A percentile compares a stretch with the other conserved stretches of the same genome.
phyloP scores from a whole-genome alignment of 2,888 invertebrate genomes.

The Polyommatus iphigenia region DNA sequence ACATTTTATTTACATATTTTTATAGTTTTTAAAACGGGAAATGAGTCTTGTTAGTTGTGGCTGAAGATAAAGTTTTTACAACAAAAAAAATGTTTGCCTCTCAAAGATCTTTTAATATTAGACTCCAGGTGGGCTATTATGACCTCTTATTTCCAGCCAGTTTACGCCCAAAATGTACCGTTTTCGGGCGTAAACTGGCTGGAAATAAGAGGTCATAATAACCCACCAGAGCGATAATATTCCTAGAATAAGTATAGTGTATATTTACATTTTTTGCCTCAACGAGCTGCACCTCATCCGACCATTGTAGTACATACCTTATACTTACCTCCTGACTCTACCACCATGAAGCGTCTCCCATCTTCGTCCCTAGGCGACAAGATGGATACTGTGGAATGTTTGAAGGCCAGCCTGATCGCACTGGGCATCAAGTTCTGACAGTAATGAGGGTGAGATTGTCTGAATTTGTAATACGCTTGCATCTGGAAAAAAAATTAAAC shows the following conservation, averaged over 20 bases:
- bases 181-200: too few relatives aligned
- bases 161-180: too few relatives aligned
- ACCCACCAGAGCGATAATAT: too few relatives aligned
- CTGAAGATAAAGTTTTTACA: too few relatives aligned
- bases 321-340: slow-evolving; percentile 85
- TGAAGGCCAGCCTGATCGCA: slow-evolving; percentile 81
- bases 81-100: too few relatives aligned
- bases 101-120: too few relatives aligned
- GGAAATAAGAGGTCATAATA: too few relatives aligned
- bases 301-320: not conserved
- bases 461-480: slow-evolving; percentile 86
- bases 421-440: slow-evolving; percentile 83
- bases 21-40: too few relatives aligned
- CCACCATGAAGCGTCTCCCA: slow-evolving; percentile 84
- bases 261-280: not conserved
- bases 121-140: too few relatives aligned
- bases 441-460: slow-evolving; percentile 81
- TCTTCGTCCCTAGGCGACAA: slow-evolving; percentile 84
- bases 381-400: slow-evolving; percentile 83
- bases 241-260: not conserved
- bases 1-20: too few relatives aligned
- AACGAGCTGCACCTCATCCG: not conserved
- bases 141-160: too few relatives aligned
- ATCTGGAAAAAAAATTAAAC: slow-evolving; percentile 73
- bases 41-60: too few relatives aligned